These are phyloP conservation scores for Anticlea derivata DNA, from an alignment of 2,888 invertebrate species.

Conservation along the genomic window DNA sequence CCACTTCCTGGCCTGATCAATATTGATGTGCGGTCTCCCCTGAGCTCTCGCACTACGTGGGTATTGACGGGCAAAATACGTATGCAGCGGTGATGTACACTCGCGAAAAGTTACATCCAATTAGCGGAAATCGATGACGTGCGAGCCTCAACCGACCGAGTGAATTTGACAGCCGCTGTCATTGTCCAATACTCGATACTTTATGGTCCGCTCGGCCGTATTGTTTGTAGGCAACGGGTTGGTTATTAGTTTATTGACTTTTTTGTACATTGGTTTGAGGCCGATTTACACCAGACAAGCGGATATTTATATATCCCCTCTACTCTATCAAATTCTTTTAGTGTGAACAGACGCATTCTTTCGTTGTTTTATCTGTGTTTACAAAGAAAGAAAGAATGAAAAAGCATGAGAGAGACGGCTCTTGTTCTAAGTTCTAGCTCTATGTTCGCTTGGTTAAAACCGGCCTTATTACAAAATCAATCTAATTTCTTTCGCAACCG, in stretches of 20 bases:
- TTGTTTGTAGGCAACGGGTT: slow-evolving; percentile 13
- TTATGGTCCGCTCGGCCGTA: slow-evolving; percentile 5
- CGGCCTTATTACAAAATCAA: no score
- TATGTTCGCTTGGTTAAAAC: no score
- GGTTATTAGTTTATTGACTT: background rate
- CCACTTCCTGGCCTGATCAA: slow-evolving; percentile 19
- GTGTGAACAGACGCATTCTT: no score
- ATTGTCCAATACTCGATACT: slow-evolving; percentile 32
- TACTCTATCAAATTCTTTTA: no score
- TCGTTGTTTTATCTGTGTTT: no score
- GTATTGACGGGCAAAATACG: slow-evolving; percentile 38
- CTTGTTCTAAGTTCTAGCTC: no score
- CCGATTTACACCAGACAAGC: no score
- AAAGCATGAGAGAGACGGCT: no score
- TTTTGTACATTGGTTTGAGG: background rate
- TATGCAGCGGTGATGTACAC: slow-evolving; percentile 47
- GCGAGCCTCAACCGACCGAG: slow-evolving; percentile 53
- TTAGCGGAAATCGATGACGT: slow-evolving; percentile 73
- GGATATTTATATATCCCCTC: no score
- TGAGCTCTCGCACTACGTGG: slow-evolving; percentile 13
- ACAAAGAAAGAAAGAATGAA: no score
- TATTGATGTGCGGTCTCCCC: slow-evolving; percentile 23
- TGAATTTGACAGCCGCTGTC: slow-evolving; percentile 69
- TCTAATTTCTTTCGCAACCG: no score
- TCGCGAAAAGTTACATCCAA: slow-evolving; percentile 75